Base-by-base conservation (phyloP, 2,797 vertebrate genomes). In the Alca torda region DNA sequence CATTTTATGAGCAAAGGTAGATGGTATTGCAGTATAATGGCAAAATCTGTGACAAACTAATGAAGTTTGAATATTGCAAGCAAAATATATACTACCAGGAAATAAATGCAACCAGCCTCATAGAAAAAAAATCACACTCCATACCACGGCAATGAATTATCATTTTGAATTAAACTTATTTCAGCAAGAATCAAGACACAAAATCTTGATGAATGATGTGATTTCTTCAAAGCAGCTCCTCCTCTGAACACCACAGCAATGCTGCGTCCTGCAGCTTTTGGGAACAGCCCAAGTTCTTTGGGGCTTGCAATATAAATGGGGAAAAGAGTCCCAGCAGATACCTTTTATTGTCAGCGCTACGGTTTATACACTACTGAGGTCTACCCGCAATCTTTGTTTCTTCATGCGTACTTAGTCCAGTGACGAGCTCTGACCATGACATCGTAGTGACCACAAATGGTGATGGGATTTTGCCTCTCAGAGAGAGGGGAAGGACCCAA, bases 11-110 rank as follows among this genome's bases (percentile, higher is more conserved):
- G 69, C 37, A 57, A 57, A 91, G 12, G 35, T 51, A 89, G 39
- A 72, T 1, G 4, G 2, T n/a, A 68, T 5, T 60, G 45, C 30
- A 72, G 35, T 26, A 17, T n/a, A 54, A 74, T 12, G 23, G 67
- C 33, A 94, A 87, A 81, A 82, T 26, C 48, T 63, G 20, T 50
- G n/a, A 63, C 72, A 90, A 83, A 87, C 46, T 69, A 95, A 90
- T 79, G 39, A 96, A 78, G 33, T 87, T 89, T 95, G 94, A 95
- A 94, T 28, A 75, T 13, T 16, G 23, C 41, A 77, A 90, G 30
- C 6, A 89, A 84, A 84, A 65, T 54, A 59, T 4, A 9, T 17
- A 65, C 21, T 43, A 19, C 9, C 13, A 53, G 33, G 7, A 33
- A 78, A 51, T 30, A 50, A 87, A 76, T 15, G 30, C 19, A 39